phyloP scores from a whole-genome alignment of 2,888 invertebrate species.

The Dryomyza anilis region DNA sequence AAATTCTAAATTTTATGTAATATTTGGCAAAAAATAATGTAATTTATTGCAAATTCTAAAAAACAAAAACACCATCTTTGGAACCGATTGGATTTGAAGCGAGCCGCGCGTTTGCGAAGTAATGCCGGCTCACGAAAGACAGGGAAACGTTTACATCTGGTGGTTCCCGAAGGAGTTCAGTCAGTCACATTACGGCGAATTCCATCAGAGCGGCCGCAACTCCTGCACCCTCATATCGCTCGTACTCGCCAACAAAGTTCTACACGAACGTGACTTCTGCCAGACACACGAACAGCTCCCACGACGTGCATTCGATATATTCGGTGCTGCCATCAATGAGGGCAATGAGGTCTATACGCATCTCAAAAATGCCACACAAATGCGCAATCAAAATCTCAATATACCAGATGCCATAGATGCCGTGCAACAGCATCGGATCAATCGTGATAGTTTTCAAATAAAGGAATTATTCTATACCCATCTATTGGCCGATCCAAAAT shows the following conservation, averaged over 20 bases:
- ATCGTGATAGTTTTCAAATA: constrained; percentile 39
- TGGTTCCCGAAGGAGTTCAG: constrained; percentile 68
- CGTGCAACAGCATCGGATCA: constrained; percentile 50
- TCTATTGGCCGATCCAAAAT: constrained; percentile 48
- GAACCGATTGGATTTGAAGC: too few relatives aligned
- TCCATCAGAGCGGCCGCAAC: constrained; percentile 64
- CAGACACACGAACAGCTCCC: constrained; percentile 41
- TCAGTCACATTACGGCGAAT: constrained; percentile 66
- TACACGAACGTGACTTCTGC: constrained; percentile 36
- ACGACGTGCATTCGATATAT: constrained; percentile 61
- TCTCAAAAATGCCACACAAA: constrained; percentile 51
- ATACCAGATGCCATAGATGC: constrained; percentile 64
- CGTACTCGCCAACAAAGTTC: constrained; percentile 63
- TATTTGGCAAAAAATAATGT: too few relatives aligned
- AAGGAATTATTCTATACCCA: constrained; percentile 56
- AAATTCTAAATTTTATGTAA: too few relatives aligned
- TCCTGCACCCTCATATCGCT: constrained; percentile 69
- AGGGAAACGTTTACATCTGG: constrained; percentile 57
- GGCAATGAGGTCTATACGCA: constrained; percentile 66
- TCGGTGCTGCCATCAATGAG: constrained; percentile 65
- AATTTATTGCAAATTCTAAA: too few relatives aligned
- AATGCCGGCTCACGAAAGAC: constrained; percentile 52
- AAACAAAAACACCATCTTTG: too few relatives aligned
- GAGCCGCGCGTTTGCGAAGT: too few relatives aligned
- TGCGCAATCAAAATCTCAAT: constrained; percentile 62